Percentiles rank a stretch among this genome's conserved stretches.
These are phyloP conservation scores for Camponotus vicinus DNA, from an alignment of 1,140 invertebrate genomes.

Conservation along the genomic window DNA sequence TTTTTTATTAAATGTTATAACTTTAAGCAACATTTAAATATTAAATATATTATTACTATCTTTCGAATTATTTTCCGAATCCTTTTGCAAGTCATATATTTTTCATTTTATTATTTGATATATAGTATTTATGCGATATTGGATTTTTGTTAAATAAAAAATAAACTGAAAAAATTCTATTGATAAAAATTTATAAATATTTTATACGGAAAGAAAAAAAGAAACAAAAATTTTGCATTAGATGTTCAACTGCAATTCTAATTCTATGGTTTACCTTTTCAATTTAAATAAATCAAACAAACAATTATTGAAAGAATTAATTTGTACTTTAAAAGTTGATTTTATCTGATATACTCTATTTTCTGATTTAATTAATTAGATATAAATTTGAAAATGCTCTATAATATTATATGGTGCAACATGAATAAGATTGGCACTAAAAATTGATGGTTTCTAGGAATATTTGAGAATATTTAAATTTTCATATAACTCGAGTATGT, in stretches of 20 bases:
- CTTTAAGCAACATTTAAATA: neutral
- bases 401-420: neutral
- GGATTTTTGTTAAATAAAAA: neutral
- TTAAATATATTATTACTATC: too few relatives aligned
- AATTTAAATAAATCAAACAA: slow-evolving; percentile 4
- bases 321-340: neutral
- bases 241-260: neutral
- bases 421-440: neutral
- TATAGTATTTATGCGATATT: neutral
- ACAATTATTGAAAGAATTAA: slow-evolving; percentile 4
- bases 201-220: neutral
- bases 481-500: neutral
- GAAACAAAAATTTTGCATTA: too few relatives aligned
- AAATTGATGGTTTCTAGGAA: neutral
- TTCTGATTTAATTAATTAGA: neutral
- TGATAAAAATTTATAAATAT: neutral
- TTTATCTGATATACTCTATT: neutral
- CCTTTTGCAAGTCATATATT: neutral
- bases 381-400: neutral
- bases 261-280: neutral
- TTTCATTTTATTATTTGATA: neutral
- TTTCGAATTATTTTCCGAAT: neutral
- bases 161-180: neutral
- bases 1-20: neutral
- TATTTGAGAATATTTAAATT: neutral